phyloP scores from a whole-genome alignment of 2,888 invertebrate species.

The Drosophila kambysellisi region DNA sequence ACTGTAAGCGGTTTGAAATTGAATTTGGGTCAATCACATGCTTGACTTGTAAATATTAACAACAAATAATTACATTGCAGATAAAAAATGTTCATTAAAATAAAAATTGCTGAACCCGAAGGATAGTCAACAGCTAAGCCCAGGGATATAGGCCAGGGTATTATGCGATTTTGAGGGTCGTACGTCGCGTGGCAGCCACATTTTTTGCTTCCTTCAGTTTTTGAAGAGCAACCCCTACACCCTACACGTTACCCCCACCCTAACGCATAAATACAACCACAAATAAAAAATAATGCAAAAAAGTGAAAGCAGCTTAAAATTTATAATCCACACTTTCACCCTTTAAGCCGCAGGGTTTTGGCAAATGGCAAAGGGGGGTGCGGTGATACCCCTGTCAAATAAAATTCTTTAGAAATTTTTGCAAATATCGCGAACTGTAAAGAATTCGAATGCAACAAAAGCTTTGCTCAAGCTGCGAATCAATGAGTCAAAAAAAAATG shows the following conservation, averaged over 20 bases:
- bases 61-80: conserved; percentile 47
- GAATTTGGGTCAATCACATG: conserved; percentile 65
- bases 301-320: conserved; percentile 78
- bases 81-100: conserved; percentile 48
- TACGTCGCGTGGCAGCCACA: conserved; percentile 70
- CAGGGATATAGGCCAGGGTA: conserved; percentile 41
- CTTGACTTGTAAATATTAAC: conserved; percentile 64
- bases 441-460: conserved; percentile 57
- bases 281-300: conserved; percentile 58
- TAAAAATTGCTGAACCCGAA: conserved; percentile 40
- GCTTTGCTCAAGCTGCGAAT: conserved; percentile 56
- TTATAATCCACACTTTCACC: conserved; percentile 80
- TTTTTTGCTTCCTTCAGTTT: conserved; percentile 38
- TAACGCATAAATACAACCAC: conserved; percentile 62
- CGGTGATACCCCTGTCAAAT: conserved; percentile 19
- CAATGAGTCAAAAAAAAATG: conserved; percentile 61
- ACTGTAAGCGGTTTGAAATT: neutral
- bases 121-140: conserved; percentile 47
- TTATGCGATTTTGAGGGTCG: conserved; percentile 66
- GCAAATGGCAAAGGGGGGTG: conserved; percentile 7
- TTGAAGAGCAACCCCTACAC: conserved; percentile 49
- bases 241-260: conserved; percentile 33
- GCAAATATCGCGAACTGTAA: conserved; percentile 48
- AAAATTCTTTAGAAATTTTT: conserved; percentile 22
- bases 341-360: conserved; percentile 58